Base-by-base conservation (phyloP, 2,113 vertebrate genomes). In the Arenaria interpres region DNA sequence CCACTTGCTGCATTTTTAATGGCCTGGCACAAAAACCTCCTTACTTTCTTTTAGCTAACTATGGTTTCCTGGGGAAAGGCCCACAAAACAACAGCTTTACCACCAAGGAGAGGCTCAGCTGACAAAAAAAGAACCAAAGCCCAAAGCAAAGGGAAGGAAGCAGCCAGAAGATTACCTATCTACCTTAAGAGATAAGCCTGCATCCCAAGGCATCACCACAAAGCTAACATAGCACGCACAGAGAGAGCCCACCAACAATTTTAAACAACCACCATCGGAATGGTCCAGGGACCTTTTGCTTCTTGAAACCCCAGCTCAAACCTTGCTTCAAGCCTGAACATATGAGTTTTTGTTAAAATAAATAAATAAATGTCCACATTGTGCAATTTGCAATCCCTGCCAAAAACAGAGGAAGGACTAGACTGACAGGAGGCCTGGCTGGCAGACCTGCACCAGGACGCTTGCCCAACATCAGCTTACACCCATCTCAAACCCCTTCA, bases 181-280 rank as follows among this genome's bases (percentile, higher is more conserved):
- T 71, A 2, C 17, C 25, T 90, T 50, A 73, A 51, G 51, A 82
- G 60, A 72, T 12, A 82, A 21, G 5, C 30, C 37, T 8, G n/a
- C 1, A 0, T 14, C 30, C 23, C 14, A 50, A 89, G 56, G 28
- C 33, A 43, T 1, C 1, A 3, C 53, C 22, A 4, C 57, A 66
- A 74, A 85, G 59, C 48, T 46, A 60, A 69, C 15, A 2, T 4
- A n/a, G 7, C 45, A 21, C 2, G 1, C 5, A 32, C 0, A 0
- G 33, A 74, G 45, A 53, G 7, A 81, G 33, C 33, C 77, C 3
- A 0, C 7, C 2, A 3, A 39, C 2, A 6, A 22, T 51, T 66
- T 90, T 32, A 69, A 74, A 45, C 41, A 71, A 14, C 5, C 18
- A 41, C 20, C 9, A 51, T 4, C 4, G 2, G 28, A 88, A 88